These are phyloP conservation scores for Centropristis striata DNA, from an alignment of 2,113 vertebrate genomes.

Conservation along the genomic window DNA sequence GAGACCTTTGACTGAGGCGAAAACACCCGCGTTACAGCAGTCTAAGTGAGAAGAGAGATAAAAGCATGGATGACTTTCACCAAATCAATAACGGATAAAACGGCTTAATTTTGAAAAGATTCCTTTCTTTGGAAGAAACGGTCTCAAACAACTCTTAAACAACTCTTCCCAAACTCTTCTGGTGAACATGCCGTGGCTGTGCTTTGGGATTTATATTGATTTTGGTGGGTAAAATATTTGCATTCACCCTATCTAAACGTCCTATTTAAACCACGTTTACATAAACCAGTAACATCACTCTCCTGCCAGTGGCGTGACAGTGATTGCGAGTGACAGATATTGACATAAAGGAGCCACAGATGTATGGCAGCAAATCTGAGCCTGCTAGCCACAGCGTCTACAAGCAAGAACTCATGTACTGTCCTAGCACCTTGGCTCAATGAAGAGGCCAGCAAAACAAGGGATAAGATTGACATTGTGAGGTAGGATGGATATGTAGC, in stretches of 20 bases:
- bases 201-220: background rate
- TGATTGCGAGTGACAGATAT: constrained; percentile 5
- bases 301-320: background rate
- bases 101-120: constrained; percentile 6
- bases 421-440: background rate
- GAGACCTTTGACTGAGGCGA: constrained; percentile 33
- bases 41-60: constrained; percentile 19
- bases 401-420: background rate
- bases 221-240: background rate
- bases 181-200: background rate
- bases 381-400: background rate
- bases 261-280: constrained; percentile 9
- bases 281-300: background rate
- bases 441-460: background rate
- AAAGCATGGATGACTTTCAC: constrained; percentile 31
- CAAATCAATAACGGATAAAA: constrained; percentile 33
- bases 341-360: constrained; percentile 7
- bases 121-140: background rate
- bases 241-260: background rate
- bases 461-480: background rate
- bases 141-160: background rate
- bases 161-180: background rate
- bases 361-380: constrained; percentile 11
- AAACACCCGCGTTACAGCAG: background rate
- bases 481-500: background rate